Base-by-base conservation (phyloP, 2,113 vertebrate species). In the Empidonax traillii region DNA sequence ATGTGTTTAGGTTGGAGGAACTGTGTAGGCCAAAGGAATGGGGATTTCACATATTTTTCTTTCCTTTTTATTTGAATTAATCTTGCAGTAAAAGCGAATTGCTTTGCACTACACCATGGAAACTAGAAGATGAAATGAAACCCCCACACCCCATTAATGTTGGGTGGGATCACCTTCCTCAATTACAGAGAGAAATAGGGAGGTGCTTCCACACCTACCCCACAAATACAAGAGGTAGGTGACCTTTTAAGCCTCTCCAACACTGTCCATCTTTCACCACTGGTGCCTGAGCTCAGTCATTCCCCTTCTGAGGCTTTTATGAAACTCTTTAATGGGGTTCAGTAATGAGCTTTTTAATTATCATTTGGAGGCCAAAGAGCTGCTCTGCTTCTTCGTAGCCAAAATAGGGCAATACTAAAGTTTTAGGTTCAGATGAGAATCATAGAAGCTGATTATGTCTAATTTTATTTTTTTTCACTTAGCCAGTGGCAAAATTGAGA, bases 331-430 rank as follows among this genome's bases (percentile, higher is more conserved):
- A 62, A 87, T 41, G 14, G 44, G 10, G 6, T 25, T 96, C 75
- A 47, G 46, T 87, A 94, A 92, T 33, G 71, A 97, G 46, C 76
- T 73, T 83, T 94, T 93, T 95, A 92, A 88, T 95, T 93, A 89
- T 62, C 51, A 58, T 56, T 87, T 52, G 6, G 22, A 93, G 79
- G 90, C 68, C 18, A 71, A 80, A 85, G 62, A 72, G 69, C 56
- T 76, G 52, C 49, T 43, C 41, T 30, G 71, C 83, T 74, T 41
- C 77, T 87, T 84, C 80, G 80, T 44, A 81, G 63, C 37, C 66
- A 89, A 81, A 87, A 16, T 39, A 84, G 55, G 55, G 47, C 84
- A 90, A 9, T 67, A 25, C 37, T 49, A 49, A 59, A 58, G 23
- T 43, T n/a, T 67, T 79, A 63, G 55, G 33, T 51, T 90, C 78